Percentiles rank a stretch among this genome's conserved stretches.
Evolutionary conservation across 2,888 invertebrate genomes (phyloP).

Genomic region (Abrostola triplasia): DNA sequence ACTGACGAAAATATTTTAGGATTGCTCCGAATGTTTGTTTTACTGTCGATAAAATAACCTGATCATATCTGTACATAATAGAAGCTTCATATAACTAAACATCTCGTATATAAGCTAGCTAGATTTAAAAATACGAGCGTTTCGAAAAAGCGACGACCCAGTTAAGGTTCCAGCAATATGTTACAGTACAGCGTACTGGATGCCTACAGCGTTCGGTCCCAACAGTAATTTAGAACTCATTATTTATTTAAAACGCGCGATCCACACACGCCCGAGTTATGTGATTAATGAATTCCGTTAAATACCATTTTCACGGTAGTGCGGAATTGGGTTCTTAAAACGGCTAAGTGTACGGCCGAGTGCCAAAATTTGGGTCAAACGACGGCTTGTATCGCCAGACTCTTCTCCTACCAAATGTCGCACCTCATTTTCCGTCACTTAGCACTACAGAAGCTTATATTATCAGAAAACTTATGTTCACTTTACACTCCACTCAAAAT

Average conservation of each 20-base stretch:
- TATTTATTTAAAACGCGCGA: conserved; percentile 53
- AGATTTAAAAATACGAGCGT: conserved; percentile 24
- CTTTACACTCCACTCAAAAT: conserved; percentile 42
- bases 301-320: conserved; percentile 50
- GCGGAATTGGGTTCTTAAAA: conserved; percentile 65
- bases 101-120: not conserved
- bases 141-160: conserved; percentile 25
- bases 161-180: conserved; percentile 43
- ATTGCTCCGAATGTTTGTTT: too few species aligned
- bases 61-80: not conserved
- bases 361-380: conserved; percentile 79
- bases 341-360: conserved; percentile 65
- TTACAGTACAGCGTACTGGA: conserved; percentile 32
- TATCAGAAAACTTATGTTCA: conserved; percentile 56
- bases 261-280: conserved; percentile 41
- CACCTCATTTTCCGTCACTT: conserved; percentile 82
- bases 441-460: conserved; percentile 61
- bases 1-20: too few species aligned
- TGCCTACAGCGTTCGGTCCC: conserved; percentile 30
- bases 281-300: conserved; percentile 53
- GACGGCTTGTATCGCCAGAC: conserved; percentile 71
- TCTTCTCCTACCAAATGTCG: conserved; percentile 73
- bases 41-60: not conserved
- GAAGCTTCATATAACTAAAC: not conserved
- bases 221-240: conserved; percentile 53